Conservation (phyloP, 1,140 invertebrate genomes). For the Drosophila lowei region DNA sequence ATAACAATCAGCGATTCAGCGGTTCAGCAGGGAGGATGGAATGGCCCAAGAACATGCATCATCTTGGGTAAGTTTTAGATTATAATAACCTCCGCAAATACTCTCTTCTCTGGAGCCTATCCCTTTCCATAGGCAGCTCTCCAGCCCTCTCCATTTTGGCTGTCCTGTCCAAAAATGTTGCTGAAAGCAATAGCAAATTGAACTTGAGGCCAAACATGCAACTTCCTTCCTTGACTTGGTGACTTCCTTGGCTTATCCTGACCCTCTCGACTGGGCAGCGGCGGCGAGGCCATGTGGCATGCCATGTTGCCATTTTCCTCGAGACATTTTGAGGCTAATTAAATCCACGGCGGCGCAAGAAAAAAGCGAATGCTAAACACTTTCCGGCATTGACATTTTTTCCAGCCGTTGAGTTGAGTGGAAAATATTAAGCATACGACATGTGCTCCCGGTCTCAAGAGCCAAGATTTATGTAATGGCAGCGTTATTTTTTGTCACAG, state of each 20-base stretch:
- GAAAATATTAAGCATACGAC: constrained; percentile 74
- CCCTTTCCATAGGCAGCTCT: constrained; percentile 6
- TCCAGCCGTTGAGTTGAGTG: constrained; percentile 9
- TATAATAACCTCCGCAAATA: constrained; percentile 1
- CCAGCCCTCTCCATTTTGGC: constrained; percentile 2
- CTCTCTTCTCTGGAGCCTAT: neutral
- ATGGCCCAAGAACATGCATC: constrained; percentile 57
- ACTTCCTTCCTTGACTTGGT: constrained; percentile 49
- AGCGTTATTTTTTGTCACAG: constrained; percentile 19
- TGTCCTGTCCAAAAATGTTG: constrained; percentile 38
- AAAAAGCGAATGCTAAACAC: constrained; percentile 65
- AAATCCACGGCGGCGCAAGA: constrained; percentile 59
- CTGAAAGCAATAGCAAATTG: constrained; percentile 55
- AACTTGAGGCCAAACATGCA: constrained; percentile 73
- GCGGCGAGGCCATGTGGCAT: constrained; percentile 49
- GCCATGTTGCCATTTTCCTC: constrained; percentile 60
- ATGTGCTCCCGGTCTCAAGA: constrained; percentile 34
- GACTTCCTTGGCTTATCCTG: constrained; percentile 51
- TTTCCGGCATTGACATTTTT: constrained; percentile 79
- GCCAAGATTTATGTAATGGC: constrained; percentile 65
- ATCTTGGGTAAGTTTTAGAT: constrained; percentile 17
- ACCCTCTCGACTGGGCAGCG: constrained; percentile 14
- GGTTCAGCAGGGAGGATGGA: constrained; percentile 24
- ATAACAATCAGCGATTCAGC: constrained; percentile 55
- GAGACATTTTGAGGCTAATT: constrained; percentile 75